Evolutionary conservation across 2,113 vertebrate species (phyloP).

Genomic region (Artemisiospiza belli): DNA sequence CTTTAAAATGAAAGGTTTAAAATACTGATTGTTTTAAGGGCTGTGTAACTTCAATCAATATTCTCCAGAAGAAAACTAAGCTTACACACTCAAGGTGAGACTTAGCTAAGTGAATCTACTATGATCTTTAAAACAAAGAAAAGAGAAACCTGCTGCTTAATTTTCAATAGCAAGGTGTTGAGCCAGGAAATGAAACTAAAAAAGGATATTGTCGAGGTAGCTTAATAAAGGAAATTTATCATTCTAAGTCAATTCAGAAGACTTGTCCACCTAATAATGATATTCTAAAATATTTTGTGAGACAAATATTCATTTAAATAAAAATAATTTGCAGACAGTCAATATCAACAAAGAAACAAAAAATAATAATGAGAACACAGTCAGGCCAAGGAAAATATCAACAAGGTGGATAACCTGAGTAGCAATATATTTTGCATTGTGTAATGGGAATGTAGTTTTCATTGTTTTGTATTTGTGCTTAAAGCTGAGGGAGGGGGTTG

Average conservation of each 20-base stretch:
- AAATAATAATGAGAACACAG: neutral
- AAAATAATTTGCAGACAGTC: neutral
- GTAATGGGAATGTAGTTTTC: neutral
- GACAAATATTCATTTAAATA: neutral
- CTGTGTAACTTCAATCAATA: neutral
- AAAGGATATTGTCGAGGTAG: neutral
- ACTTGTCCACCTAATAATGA: neutral
- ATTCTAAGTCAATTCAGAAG: neutral
- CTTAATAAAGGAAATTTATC: neutral
- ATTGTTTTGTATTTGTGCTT: neutral
- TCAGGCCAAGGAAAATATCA: neutral
- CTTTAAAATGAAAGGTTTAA: neutral
- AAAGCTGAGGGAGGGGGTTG: rapidly evolving
- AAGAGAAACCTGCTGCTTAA: neutral
- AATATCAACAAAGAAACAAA: neutral
- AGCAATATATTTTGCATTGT: neutral
- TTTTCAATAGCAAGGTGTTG: neutral
- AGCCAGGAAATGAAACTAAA: neutral
- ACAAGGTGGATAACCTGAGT: neutral
- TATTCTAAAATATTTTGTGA: neutral
- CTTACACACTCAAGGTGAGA: neutral
- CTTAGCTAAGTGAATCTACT: neutral
- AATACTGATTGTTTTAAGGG: neutral
- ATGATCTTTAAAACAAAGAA: neutral
- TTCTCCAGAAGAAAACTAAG: neutral